These are phyloP conservation scores for Peromyscus melanophrys DNA, from an alignment of 2,797 vertebrate species.

Conservation along the genomic window DNA sequence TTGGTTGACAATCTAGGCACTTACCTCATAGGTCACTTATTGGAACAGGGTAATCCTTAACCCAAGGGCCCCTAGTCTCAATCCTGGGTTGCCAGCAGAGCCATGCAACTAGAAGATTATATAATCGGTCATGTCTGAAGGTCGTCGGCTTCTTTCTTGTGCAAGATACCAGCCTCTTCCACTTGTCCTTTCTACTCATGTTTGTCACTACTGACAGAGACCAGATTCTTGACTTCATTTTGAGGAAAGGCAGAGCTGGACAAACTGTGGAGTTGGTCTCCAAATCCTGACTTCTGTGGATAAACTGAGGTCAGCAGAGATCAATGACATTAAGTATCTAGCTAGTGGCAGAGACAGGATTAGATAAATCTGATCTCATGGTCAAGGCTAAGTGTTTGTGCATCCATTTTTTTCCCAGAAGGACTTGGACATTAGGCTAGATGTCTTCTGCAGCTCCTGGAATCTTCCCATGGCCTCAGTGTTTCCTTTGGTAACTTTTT, in stretches of 20 bases:
- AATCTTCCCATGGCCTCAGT: background rate
- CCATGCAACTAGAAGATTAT: background rate
- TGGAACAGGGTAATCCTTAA: background rate
- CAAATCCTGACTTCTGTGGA: background rate
- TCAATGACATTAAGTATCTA: background rate
- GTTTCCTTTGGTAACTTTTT: background rate
- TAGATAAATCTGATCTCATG: background rate
- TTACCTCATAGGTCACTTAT: background rate
- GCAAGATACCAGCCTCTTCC: background rate
- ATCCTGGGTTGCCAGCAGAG: background rate
- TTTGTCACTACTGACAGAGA: background rate
- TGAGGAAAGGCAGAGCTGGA: background rate
- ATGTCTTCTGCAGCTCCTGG: background rate
- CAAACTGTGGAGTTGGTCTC: background rate
- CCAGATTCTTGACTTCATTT: background rate
- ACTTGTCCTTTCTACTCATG: background rate
- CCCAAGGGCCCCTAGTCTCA: background rate
- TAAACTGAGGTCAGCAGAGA: conserved; percentile 9
- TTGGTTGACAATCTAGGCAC: background rate
- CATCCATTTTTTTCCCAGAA: background rate
- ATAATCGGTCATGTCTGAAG: background rate
- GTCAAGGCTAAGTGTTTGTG: background rate
- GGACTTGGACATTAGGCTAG: background rate
- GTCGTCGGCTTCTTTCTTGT: background rate
- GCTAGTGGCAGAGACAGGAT: background rate